Evolutionary conservation across 2,888 invertebrate genomes (phyloP).

Genomic region (Pristionchus exspectatus): DNA sequence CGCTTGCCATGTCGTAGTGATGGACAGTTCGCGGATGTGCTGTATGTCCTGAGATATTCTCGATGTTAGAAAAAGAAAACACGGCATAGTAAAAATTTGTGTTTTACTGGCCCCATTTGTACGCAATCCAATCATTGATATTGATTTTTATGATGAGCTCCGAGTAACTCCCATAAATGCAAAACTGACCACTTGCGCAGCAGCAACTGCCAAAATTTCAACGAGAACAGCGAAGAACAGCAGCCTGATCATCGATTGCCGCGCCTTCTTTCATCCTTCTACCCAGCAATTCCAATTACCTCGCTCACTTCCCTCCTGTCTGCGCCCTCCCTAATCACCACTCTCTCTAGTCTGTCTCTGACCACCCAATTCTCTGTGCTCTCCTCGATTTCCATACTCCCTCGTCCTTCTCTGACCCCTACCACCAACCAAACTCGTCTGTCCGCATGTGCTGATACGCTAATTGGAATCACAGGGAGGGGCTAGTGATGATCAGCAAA

Average conservation of each 20-base stretch:
- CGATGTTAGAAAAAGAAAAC: too few species aligned
- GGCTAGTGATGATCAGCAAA: neutral
- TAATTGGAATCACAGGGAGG: neutral
- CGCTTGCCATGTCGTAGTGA: slow-evolving; percentile 67
- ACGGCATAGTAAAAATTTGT: too few species aligned
- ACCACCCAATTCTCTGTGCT: neutral
- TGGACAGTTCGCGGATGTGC: slow-evolving; percentile 57
- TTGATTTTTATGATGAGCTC: neutral
- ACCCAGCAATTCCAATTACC: slow-evolving; percentile 25
- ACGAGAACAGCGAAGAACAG: neutral
- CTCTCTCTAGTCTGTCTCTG: neutral
- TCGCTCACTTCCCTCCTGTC: neutral
- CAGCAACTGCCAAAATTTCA: neutral
- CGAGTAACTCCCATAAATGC: neutral
- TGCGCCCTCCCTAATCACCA: neutral
- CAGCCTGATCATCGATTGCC: neutral
- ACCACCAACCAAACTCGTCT: neutral
- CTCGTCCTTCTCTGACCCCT: slow-evolving; percentile 1
- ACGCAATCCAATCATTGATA: neutral
- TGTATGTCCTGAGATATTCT: neutral
- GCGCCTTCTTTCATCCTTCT: neutral
- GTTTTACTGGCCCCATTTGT: too few species aligned
- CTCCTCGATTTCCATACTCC: neutral
- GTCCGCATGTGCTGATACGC: neutral
- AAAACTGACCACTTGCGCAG: slow-evolving; percentile 24